These are phyloP conservation scores for Lamproptera curius DNA, from an alignment of 2,888 invertebrate species.

Conservation along the genomic window DNA sequence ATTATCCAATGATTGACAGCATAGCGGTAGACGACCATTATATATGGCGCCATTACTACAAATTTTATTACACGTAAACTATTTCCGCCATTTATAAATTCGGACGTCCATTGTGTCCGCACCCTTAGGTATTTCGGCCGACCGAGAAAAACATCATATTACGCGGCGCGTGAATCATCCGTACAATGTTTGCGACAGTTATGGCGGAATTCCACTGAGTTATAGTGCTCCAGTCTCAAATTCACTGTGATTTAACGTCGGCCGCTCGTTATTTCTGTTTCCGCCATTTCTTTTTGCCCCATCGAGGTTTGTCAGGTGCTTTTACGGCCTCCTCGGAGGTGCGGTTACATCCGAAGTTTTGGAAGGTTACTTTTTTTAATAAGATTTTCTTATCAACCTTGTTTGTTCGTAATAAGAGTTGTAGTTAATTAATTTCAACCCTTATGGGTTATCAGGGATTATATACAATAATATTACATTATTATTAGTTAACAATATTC, in stretches of 20 bases:
- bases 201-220: constrained; percentile 64
- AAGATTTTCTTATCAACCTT: too few relatives aligned
- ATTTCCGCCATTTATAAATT: too few relatives aligned
- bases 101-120: too few relatives aligned
- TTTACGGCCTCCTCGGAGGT: not conserved
- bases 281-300: constrained; percentile 14
- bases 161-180: constrained; percentile 65
- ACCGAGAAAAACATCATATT: constrained; percentile 56
- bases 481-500: too few relatives aligned
- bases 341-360: constrained; percentile 1
- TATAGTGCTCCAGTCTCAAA: constrained; percentile 67
- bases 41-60: too few relatives aligned
- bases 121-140: constrained; percentile 24
- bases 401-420: too few relatives aligned
- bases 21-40: too few relatives aligned
- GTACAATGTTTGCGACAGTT: constrained; percentile 70
- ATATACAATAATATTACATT: too few relatives aligned
- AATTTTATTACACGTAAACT: too few relatives aligned
- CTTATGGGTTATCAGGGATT: too few relatives aligned
- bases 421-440: not conserved
- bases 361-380: not conserved
- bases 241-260: constrained; percentile 66
- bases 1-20: too few relatives aligned
- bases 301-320: constrained; percentile 15
- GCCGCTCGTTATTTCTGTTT: constrained; percentile 36